Evolutionary conservation across 1,140 invertebrate species (phyloP), one percentile per base, ranked within the genome.

Genomic region (Holotrichia oblita): DNA sequence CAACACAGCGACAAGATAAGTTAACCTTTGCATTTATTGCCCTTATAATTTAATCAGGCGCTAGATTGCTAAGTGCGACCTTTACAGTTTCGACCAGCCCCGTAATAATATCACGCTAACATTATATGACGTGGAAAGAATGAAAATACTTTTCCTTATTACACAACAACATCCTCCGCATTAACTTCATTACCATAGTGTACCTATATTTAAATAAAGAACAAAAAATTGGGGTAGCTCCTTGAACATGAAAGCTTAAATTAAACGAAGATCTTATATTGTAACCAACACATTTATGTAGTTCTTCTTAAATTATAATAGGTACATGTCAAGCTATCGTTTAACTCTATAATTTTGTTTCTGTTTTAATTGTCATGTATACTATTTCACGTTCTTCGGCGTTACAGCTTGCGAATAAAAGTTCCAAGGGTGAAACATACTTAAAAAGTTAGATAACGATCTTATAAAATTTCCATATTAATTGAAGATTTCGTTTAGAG

Each of bases 401-500:
- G 22, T 0, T 6, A 6, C 24, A 64, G 22, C 61, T 64, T 10
- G 9, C 17, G 61, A 20, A 64, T 12, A 20, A 64, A 64, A 64
- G 61, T 6, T 12, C 61, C 22, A 20, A 27, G 61, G 61, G 61
- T 64, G 17, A 22, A 64, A 27, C 17, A 17, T 64, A 64, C 61
- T 64, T 64, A 64, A 64, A 17, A 64, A 64, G 12, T 27, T 27
- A n/a, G 61, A 64, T 64, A 64, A 64, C 6, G 61, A 64, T 64
- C 61, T 64, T 64, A 64, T 64, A 64, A 64, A 64, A 64, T 64
- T 64, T 64, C 61, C 61, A 64, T 64, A 64, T 64, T 64, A 64
- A 64, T 64, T 64, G 61, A 64, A 64, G 61, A 64, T 24, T 64
- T 64, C 61, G 61, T 64, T 64, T 64, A 27, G 22, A 10, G 22